Evolutionary conservation across 2,797 vertebrate genomes (phyloP).

Genomic region (Anguilla anguilla): DNA sequence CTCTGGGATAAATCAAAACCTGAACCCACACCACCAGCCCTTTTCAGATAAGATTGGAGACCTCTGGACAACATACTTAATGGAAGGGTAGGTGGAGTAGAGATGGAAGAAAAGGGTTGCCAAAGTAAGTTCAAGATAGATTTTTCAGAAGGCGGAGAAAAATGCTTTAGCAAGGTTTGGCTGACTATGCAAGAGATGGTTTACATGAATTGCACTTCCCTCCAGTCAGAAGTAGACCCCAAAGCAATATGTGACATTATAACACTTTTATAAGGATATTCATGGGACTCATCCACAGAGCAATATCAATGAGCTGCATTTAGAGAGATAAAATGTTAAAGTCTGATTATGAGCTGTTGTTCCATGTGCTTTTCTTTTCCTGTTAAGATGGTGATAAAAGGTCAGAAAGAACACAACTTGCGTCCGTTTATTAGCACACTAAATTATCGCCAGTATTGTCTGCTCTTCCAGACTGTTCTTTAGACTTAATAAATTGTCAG

Average conservation of each 20-base stretch:
- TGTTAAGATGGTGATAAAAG: background rate
- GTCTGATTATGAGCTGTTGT: background rate
- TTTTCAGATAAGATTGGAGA: no score
- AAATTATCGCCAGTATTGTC: background rate
- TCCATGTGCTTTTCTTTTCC: background rate
- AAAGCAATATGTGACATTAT: background rate
- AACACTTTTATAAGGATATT: background rate
- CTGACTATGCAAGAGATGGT: background rate
- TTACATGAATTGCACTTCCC: background rate
- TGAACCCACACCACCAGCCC: no score
- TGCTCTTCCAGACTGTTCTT: background rate
- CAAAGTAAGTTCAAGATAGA: background rate
- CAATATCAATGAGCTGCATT: background rate
- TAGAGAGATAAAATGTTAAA: background rate
- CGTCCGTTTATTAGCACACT: background rate
- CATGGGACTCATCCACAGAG: background rate
- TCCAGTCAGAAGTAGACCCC: background rate
- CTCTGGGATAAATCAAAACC: no score
- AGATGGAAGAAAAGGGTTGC: background rate
- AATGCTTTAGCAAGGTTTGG: background rate
- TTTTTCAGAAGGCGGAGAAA: background rate
- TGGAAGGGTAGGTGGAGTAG: background rate
- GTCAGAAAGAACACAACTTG: background rate
- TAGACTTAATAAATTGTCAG: background rate
- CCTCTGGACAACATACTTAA: no score